Conservation (phyloP, 2,113 vertebrate species). For the Gopherus flavomarginatus region DNA sequence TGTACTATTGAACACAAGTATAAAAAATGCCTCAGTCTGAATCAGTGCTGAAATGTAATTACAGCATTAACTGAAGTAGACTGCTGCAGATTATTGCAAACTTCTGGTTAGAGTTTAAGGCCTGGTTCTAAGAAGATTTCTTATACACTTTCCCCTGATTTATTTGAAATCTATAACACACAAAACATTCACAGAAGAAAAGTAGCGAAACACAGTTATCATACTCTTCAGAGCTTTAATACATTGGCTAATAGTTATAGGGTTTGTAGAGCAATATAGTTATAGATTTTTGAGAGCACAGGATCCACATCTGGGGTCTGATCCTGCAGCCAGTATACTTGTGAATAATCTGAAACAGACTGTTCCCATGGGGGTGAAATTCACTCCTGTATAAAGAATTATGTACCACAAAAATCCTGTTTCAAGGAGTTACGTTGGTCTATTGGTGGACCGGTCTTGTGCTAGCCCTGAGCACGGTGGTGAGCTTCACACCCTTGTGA, state of each 20-base stretch:
- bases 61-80: slow-evolving; percentile 52
- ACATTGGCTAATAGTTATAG: neutral
- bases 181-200: slow-evolving; percentile 29
- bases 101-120: slow-evolving; percentile 49
- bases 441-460: neutral
- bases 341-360: neutral
- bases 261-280: neutral
- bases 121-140: slow-evolving; percentile 49
- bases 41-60: slow-evolving; percentile 59
- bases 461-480: neutral
- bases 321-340: neutral
- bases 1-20: slow-evolving; percentile 60
- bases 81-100: slow-evolving; percentile 69
- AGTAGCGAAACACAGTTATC: slow-evolving; percentile 18
- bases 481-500: neutral
- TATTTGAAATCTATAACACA: slow-evolving; percentile 58
- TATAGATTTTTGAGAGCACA: neutral
- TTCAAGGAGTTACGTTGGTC: slow-evolving; percentile 1
- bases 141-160: slow-evolving; percentile 56
- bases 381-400: neutral
- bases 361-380: neutral
- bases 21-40: slow-evolving; percentile 52
- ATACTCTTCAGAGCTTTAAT: neutral
- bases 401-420: neutral
- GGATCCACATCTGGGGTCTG: neutral